Percentiles rank a stretch among this genome's conserved stretches.
phyloP scores from a whole-genome alignment of 1,140 invertebrate species.

The Drosophila sp. region DNA sequence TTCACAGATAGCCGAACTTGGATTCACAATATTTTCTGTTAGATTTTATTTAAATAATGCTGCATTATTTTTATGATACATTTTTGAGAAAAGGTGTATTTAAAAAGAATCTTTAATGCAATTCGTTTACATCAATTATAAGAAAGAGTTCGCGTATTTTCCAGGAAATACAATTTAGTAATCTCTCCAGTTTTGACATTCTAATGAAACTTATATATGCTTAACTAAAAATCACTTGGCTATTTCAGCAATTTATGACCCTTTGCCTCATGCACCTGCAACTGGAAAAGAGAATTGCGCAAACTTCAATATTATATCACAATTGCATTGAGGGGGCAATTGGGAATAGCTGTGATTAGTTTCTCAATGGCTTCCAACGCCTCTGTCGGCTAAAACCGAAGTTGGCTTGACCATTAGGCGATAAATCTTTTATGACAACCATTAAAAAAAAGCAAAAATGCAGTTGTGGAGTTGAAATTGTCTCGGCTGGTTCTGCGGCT shows the following conservation, averaged over 20 bases:
- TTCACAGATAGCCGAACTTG: no score
- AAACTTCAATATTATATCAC: conserved; percentile 42
- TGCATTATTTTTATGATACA: no score
- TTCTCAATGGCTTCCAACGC: conserved; percentile 1
- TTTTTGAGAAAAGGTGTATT: no score
- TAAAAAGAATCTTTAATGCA: no score
- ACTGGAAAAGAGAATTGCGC: conserved; percentile 5
- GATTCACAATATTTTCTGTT: no score
- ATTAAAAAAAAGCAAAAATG: conserved; percentile 62
- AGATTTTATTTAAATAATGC: no score
- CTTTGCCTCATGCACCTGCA: conserved; percentile 15
- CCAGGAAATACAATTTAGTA: no score
- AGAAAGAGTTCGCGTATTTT: no score
- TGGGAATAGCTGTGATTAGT: conserved; percentile 50
- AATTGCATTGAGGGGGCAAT: conserved; percentile 18
- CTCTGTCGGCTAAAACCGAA: conserved; percentile 10
- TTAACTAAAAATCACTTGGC: no score
- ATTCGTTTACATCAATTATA: no score
- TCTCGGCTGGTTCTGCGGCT: conserved; percentile 26
- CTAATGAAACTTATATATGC: no score
- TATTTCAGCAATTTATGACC: neutral
- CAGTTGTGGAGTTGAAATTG: conserved; percentile 41
- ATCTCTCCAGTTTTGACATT: no score
- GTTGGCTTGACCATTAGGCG: conserved; percentile 43
- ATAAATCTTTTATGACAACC: conserved; percentile 69